phyloP scores from a whole-genome alignment of 2,888 invertebrate species.

The Philereme transversata region DNA sequence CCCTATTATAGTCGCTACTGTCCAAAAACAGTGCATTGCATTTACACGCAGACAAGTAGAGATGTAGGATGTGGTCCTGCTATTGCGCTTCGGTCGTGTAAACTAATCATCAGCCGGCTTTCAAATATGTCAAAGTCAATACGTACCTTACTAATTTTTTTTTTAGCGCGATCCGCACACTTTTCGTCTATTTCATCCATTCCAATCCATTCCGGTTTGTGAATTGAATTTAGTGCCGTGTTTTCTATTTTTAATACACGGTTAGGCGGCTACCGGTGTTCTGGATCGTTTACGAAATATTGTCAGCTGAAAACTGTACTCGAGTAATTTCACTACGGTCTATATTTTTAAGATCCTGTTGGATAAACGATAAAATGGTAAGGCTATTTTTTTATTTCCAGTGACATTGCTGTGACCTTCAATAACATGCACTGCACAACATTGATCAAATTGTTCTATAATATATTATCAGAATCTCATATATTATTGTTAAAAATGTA shows the following conservation, averaged over 20 bases:
- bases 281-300: slow-evolving; percentile 3
- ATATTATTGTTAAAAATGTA: neutral
- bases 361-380: slow-evolving; percentile 57
- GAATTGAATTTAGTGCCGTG: slow-evolving; percentile 3
- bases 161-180: neutral
- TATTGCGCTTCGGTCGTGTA: too few species aligned
- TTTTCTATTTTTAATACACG: slow-evolving; percentile 2
- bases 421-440: slow-evolving; percentile 11
- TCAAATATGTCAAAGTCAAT: too few species aligned
- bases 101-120: too few species aligned
- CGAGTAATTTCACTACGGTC: slow-evolving; percentile 3
- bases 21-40: too few species aligned
- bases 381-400: slow-evolving; percentile 41
- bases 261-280: slow-evolving; percentile 6
- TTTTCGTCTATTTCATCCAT: neutral
- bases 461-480: neutral
- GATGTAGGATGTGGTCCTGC: too few species aligned
- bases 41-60: too few species aligned
- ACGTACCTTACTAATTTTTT: neutral
- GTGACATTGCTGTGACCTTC: slow-evolving; percentile 78
- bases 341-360: slow-evolving; percentile 15
- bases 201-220: neutral
- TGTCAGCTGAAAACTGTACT: slow-evolving; percentile 8
- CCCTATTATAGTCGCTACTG: too few species aligned
- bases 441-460: neutral